Evolutionary conservation across 2,113 vertebrate genomes (phyloP), one percentile per base, ranked within the genome.

Genomic region (Erythrolamprus reginae): DNA sequence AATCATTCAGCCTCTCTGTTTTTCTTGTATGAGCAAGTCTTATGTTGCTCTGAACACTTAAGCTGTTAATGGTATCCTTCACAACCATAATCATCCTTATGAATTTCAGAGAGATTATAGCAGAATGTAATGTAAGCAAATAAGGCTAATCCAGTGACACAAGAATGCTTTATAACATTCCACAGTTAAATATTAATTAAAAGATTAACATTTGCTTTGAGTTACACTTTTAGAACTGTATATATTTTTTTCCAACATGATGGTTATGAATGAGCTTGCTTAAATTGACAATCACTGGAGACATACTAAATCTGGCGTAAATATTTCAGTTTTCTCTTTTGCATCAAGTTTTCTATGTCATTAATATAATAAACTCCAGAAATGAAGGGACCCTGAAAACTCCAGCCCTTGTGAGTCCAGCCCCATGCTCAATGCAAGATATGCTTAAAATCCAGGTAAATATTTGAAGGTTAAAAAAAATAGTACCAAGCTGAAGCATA

Each of bases 51-150:
- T 6, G 87, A 70, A 51, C 1, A 90, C 52, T 91, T 87, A 77
- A 93, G 91, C 10, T 88, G 15, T 52, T 93, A 89, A 94, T 90
- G 61, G 91, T 7, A 89, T 84, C 52, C 52, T 33, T 38, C 47
- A 87, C 52, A 48, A 10, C 88, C 77, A 83, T 33, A 38, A 12
- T 53, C 89, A 90, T 88, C 33, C 90, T 5, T 58, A 52, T 70
- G 52, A 84, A 84, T 90, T 88, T 87, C 65, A 82, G 5, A 33
- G 38, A 90, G 90, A 92, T 42, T 48, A 89, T 26, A 28, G 23
- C 1, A 53, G 9, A 92, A 3, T 38, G 65, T 10, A 51, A 53
- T 88, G 48, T n/a, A 94, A 19, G 10, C 3, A 90, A n/a, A 19
- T 70, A 51, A 70, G 84, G 42, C 23, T 53, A 10, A 70, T 90